Evolutionary conservation across 2,888 invertebrate species (phyloP), one percentile per base, ranked within the genome.

Genomic region (Agonopterix arenella): DNA sequence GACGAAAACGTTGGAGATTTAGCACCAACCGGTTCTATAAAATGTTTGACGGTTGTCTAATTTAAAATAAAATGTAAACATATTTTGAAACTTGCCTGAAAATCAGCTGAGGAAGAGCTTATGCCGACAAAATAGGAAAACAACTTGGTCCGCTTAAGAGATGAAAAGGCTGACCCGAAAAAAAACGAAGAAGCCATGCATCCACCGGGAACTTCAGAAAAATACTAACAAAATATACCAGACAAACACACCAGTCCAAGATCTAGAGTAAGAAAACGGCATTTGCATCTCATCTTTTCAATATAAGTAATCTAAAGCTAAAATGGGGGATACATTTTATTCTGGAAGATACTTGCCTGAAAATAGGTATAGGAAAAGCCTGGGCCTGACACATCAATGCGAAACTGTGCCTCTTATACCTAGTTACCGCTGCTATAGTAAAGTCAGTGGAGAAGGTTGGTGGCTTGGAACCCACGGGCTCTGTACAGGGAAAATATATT

Each of bases 321-420:
- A 11, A 11, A 44, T 44, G 11, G 11, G 8, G 5, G 11, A 1
- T n/a, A n/a, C 40, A 40, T 11, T 4, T 40, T 40, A 40, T 11
- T 43, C 40, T 43, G 2, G 11, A 13, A 43, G 11, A 11, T 4
- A 43, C 90, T 90, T 92, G 93, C 93, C 93, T 93, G 91, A 93
- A 93, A 70, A 89, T 81, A 56, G 93, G 93, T 70, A 92, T 88
- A 58, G 94, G 93, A 74, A 91, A 92, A 62, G 91, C 92, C 81
- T 94, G 94, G 46, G 93, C 93, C 76, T 92, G 93, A 75, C 94
- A 94, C 64, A 92, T 89, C 70, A 94, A 79, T 61, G 90, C 91
- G 70, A 93, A 92, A 71, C 84, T 90, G 71, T 90, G 89, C 59
- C 85, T 83, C 62, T 76, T 80, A 64, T 83, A 73, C 73, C 91